Evolutionary conservation across 2,888 invertebrate genomes (phyloP), one percentile per base, ranked within the genome.

Genomic region (Lasioglossum marginatum): DNA sequence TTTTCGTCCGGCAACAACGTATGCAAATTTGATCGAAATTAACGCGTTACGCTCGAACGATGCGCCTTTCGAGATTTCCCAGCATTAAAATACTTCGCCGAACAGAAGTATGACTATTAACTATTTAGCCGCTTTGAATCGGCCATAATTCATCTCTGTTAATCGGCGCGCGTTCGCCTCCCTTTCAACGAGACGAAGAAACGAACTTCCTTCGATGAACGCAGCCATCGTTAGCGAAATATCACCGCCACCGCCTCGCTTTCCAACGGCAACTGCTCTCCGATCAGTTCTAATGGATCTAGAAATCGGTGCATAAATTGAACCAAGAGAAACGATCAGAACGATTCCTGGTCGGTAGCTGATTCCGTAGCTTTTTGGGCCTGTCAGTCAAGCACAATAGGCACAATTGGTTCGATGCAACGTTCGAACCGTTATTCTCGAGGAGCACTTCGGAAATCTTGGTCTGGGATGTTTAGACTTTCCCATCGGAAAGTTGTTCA

Each of bases 111-210:
- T 71, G 60, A 77, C 74, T 34, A 83, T 89, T 82, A 84, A 68
- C 79, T 72, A 79, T 81, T 81, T 74, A 70, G 72, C n/a, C 71
- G 82, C 45, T 77, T 75, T 77, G 74, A 79, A 85, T 82, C 48
- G 77, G 12, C 68, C 72, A 63, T 87, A 79, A 87, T 86, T 89
- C 83, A 89, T 87, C 40, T 66, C 77, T 31, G 81, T 79, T 89
- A 85, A 89, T 87, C 87, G 83, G 70, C 70, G 52, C 68, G 57
- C 57, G 43, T 14, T 77, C 77, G 72, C 37, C 70, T 76, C 71
- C 82, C 74, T 81, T 75, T 83, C 82, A 71, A 52, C 45, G 60
- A n/a, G 43, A 52, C 45, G 66, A 70, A 72, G 52, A 43, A 82
- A 78, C 52, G 72, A 52, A 76, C 80, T 83, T 77, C 77, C 77